Conservation (phyloP, 2,113 vertebrate species). For the Bagarius yarrelli region DNA sequence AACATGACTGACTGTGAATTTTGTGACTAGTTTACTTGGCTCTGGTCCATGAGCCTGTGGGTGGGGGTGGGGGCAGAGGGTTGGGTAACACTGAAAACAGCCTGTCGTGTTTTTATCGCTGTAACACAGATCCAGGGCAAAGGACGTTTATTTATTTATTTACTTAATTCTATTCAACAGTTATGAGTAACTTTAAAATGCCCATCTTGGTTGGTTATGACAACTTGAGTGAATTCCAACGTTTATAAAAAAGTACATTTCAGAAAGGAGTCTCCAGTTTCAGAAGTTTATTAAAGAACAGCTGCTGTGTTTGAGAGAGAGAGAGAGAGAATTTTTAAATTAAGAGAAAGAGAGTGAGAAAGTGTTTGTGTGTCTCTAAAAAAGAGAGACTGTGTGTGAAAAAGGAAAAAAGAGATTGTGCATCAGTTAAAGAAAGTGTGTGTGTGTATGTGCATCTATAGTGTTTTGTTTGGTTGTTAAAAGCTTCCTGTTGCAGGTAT, state of each 20-base stretch:
- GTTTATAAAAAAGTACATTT: neutral
- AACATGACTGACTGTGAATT: neutral
- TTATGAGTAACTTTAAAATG: too few species aligned
- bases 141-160: too few species aligned
- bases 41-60: too few species aligned
- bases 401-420: too few species aligned
- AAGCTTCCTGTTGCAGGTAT: neutral
- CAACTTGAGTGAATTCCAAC: too few species aligned
- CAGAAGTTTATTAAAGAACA: neutral
- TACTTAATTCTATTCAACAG: too few species aligned
- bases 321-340: too few species aligned
- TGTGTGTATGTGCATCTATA: neutral
- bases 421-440: too few species aligned
- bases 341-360: too few species aligned
- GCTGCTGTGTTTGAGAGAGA: neutral
- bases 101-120: neutral
- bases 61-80: neutral
- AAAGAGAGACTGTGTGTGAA: constrained; percentile 3
- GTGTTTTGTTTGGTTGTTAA: constrained; percentile 7
- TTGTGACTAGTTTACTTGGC: neutral
- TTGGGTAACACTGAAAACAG: neutral
- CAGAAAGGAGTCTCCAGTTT: neutral
- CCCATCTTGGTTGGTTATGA: too few species aligned
- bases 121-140: neutral
- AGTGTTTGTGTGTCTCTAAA: neutral